These are phyloP conservation scores for Gasterosteus nipponicus DNA, from an alignment of 2,113 vertebrate species.

Conservation along the genomic window DNA sequence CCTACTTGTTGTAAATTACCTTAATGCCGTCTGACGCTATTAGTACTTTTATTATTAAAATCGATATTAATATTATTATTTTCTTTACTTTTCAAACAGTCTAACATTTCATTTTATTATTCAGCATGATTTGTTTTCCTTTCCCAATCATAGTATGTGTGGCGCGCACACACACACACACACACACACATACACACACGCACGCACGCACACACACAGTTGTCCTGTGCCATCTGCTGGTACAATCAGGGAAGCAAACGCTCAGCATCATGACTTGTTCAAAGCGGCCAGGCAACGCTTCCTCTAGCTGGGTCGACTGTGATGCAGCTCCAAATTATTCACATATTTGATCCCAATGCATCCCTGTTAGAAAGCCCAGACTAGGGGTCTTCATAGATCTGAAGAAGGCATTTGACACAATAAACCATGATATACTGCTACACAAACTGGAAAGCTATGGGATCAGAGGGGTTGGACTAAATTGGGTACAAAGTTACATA, in stretches of 20 bases:
- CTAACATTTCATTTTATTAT: no score
- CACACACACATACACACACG: no score
- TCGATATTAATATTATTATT: neutral
- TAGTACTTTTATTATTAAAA: neutral
- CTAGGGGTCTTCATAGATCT: no score
- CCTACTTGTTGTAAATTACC: neutral
- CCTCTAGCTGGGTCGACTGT: neutral
- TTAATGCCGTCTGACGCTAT: neutral
- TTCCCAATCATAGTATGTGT: neutral
- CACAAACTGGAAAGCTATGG: no score
- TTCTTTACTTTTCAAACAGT: neutral
- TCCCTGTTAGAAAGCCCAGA: neutral
- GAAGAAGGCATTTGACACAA: no score
- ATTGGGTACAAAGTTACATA: no score
- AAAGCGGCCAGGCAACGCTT: neutral
- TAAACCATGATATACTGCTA: no score
- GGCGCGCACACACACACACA: no score
- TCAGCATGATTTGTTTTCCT: neutral
- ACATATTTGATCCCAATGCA: neutral
- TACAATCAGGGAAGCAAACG: neutral
- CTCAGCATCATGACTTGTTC: neutral
- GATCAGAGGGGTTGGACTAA: no score
- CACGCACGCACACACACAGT: no score
- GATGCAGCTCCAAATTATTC: neutral
- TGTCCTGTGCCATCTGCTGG: constrained; percentile 15